Base-by-base conservation (phyloP, 2,113 vertebrate genomes). In the Sprattus sprattus region DNA sequence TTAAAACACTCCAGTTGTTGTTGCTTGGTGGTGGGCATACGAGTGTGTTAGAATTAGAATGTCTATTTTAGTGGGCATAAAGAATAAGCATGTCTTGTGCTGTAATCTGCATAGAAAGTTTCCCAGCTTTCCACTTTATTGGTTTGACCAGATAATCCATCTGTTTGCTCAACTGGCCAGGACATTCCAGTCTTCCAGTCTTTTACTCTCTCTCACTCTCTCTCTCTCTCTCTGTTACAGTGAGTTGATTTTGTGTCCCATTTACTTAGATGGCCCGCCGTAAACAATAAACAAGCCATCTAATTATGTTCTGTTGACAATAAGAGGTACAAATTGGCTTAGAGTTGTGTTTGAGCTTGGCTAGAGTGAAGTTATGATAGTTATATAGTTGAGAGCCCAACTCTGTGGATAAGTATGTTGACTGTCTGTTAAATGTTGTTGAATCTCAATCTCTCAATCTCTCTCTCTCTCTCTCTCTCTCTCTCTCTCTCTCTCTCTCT, bases 381-480 rank as follows among this genome's bases (percentile, higher is more conserved):
- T n/a, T n/a, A n/a, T n/a, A n/a, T n/a, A n/a, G n/a, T n/a, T n/a
- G n/a, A n/a, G n/a, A n/a, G n/a, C n/a, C n/a, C n/a, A 71, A 25
- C 25, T 25, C 10, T 71, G 64, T 32, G 28, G 25, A 25, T 25
- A 52, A 52, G 50, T 52, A 52, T 52, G 50, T 52, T 71, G 64
- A 71, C 64, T 13, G 7, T 28, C 64, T 32, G 64, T 10, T 25
- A 25, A 71, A 10, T 9, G 11, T 25, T 8, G 47, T 49, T 49
- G 47, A 49, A 49, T 49, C n/a, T n/a, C n/a, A n/a, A n/a, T n/a
- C n/a, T n/a, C n/a, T n/a, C n/a, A n/a, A n/a, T 16, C 20, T 60
- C 39, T 60, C 5, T 82, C n/a, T 85, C n/a, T 64, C 93, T 95
- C 96, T 92, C 91, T 52, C 93, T 49, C 16, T 52, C n/a, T 25